These are phyloP conservation scores for Nylanderia fulva DNA, from an alignment of 1,140 invertebrate genomes.

Conservation along the genomic window DNA sequence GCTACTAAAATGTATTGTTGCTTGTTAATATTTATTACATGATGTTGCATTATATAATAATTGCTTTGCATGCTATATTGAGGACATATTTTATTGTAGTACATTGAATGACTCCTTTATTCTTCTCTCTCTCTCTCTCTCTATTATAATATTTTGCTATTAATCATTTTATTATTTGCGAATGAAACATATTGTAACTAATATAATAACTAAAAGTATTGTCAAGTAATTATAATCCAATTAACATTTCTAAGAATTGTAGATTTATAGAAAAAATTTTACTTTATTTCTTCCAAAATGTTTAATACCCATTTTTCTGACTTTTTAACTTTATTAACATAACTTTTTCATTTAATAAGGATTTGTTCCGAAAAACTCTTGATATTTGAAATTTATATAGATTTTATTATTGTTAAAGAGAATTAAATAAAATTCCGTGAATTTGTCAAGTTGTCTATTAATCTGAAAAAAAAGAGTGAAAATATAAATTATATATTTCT, in stretches of 20 bases:
- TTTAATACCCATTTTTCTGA: not conserved
- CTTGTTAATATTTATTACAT: conserved; percentile 4
- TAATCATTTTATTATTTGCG: not conserved
- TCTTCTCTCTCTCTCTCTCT: no score
- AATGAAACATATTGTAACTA: not conserved
- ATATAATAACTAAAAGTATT: not conserved
- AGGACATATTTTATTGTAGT: not conserved
- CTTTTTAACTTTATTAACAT: conserved; percentile 1
- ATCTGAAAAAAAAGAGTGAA: not conserved
- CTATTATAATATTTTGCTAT: not conserved
- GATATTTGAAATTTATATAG: no score
- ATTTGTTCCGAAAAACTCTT: not conserved
- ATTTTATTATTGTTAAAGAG: not conserved
- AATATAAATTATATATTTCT: not conserved
- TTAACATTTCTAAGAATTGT: not conserved
- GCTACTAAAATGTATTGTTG: conserved; percentile 5
- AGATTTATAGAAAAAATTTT: not conserved
- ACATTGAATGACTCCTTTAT: not conserved
- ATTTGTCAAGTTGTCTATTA: not conserved
- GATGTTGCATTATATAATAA: conserved; percentile 21
- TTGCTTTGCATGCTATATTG: conserved; percentile 33
- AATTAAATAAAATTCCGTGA: no score
- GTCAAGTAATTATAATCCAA: not conserved
- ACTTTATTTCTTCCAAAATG: not conserved
- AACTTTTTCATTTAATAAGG: conserved; percentile 7